Evolutionary conservation across 1,140 invertebrate genomes (phyloP).

Genomic region (Hypsibius dujardini): DNA sequence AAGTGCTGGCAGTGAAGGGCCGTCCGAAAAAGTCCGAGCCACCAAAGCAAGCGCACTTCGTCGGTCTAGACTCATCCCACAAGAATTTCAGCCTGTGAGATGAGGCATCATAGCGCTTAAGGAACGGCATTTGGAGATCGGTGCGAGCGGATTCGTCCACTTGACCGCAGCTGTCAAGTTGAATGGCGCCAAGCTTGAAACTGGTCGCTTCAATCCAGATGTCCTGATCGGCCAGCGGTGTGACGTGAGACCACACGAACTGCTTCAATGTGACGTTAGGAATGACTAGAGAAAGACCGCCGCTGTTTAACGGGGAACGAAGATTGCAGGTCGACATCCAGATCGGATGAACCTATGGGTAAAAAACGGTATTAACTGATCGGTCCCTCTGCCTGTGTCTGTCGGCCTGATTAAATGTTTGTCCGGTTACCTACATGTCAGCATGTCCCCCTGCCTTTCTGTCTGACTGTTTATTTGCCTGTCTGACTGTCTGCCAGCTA

Average conservation of each 20-base stretch:
- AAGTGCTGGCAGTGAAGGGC: background rate
- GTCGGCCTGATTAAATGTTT: too few relatives aligned
- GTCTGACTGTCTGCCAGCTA: too few relatives aligned
- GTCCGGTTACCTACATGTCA: too few relatives aligned
- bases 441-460: too few relatives aligned
- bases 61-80: conserved; percentile 44
- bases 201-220: conserved; percentile 13
- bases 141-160: conserved; percentile 20
- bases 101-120: conserved; percentile 68
- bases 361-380: too few relatives aligned
- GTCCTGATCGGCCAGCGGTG: conserved; percentile 12
- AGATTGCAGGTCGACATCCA: conserved; percentile 77
- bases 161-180: conserved; percentile 23
- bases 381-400: too few relatives aligned
- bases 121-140: conserved; percentile 36
- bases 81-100: conserved; percentile 81
- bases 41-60: background rate
- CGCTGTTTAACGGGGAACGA: conserved; percentile 69
- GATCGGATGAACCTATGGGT: conserved; percentile 58
- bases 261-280: conserved; percentile 56
- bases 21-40: conserved; percentile 12
- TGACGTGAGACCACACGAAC: conserved; percentile 32
- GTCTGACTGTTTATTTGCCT: too few relatives aligned
- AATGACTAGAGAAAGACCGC: conserved; percentile 68
- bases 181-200: background rate